These are phyloP conservation scores for Dichetophora obliterata DNA, from an alignment of 2,888 invertebrate species.

Conservation along the genomic window DNA sequence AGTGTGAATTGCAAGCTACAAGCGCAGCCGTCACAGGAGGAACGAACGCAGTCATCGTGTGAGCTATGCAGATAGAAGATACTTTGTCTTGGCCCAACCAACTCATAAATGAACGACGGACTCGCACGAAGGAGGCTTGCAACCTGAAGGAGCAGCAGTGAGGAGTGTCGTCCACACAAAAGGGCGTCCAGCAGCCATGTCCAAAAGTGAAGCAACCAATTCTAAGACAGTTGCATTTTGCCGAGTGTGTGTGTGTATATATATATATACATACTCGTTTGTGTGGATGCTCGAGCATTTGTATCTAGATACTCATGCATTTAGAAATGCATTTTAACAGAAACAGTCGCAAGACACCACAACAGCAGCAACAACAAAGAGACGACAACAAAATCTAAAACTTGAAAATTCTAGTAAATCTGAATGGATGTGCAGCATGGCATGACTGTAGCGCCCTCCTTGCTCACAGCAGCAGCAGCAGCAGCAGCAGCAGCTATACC, in stretches of 20 bases:
- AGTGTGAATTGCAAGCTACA: constrained; percentile 5
- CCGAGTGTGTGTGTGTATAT: too few relatives aligned
- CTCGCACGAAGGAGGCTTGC: background rate
- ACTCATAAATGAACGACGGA: background rate
- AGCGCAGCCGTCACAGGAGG: background rate
- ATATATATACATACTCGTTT: too few relatives aligned
- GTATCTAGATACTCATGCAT: too few relatives aligned
- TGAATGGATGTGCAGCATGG: background rate
- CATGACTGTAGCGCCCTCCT: background rate
- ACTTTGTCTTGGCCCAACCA: too few relatives aligned
- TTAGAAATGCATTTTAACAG: background rate
- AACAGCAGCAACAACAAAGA: background rate
- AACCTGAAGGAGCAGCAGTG: background rate
- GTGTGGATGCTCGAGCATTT: too few relatives aligned
- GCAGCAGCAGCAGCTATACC: too few relatives aligned
- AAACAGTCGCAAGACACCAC: background rate
- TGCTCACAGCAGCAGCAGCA: background rate
- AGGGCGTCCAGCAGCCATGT: too few relatives aligned
- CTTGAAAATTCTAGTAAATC: constrained; percentile 12
- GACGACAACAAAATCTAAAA: constrained; percentile 4
- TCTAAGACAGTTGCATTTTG: too few relatives aligned
- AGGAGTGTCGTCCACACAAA: too few relatives aligned
- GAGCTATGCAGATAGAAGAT: background rate
- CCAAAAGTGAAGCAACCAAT: too few relatives aligned
- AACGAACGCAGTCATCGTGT: background rate